phyloP scores from a whole-genome alignment of 2,797 vertebrate genomes.

The Enteromius thamalakanensis region DNA sequence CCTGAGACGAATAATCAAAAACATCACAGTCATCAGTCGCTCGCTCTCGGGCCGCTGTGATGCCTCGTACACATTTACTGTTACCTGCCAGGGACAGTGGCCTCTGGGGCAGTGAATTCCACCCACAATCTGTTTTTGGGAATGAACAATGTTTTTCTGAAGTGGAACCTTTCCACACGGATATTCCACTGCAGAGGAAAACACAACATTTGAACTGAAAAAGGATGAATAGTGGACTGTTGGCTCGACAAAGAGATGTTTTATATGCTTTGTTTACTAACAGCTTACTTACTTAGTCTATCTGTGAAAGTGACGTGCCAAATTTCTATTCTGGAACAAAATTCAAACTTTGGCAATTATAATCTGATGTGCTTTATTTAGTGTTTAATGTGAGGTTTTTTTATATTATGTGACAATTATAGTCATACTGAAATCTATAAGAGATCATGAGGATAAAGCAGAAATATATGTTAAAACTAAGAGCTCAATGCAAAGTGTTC shows the following conservation, averaged over 20 bases:
- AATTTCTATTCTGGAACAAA: too few relatives aligned
- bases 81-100: constrained; percentile 91
- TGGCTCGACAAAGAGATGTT: neutral
- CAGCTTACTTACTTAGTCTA: too few relatives aligned
- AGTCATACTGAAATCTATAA: too few relatives aligned
- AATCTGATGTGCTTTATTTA: too few relatives aligned
- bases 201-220: neutral
- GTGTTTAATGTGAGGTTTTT: neutral
- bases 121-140: constrained; percentile 76
- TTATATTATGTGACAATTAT: too few relatives aligned
- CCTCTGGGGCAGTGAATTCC: constrained; percentile 79
- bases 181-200: constrained; percentile 72
- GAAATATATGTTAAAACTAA: neutral
- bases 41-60: neutral
- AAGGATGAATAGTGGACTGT: neutral
- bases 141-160: constrained; percentile 50
- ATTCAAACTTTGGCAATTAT: too few relatives aligned
- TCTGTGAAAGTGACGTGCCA: too few relatives aligned
- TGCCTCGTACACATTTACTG: neutral
- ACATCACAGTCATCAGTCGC: too few relatives aligned
- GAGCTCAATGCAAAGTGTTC: neutral
- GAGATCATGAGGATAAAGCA: neutral
- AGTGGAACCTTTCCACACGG: constrained; percentile 81
- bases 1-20: constrained; percentile 68
- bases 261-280: neutral